These are phyloP conservation scores for Grammomys dolichurus DNA, from an alignment of 2,113 vertebrate species.

Conservation along the genomic window DNA sequence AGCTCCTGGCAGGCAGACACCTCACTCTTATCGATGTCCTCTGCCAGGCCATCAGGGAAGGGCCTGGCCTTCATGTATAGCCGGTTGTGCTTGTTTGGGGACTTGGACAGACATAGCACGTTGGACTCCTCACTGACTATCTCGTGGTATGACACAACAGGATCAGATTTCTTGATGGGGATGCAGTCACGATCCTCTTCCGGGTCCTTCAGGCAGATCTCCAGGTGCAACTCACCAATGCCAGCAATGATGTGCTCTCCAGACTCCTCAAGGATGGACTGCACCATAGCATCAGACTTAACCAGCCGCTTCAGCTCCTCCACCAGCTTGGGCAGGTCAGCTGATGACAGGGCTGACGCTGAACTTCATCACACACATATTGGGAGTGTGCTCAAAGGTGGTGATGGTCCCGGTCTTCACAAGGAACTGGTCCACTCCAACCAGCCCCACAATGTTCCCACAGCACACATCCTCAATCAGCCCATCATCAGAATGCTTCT, in stretches of 20 bases:
- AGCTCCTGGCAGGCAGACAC: constrained; percentile 91
- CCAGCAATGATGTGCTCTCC: constrained; percentile 98
- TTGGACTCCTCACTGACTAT: constrained; percentile 92
- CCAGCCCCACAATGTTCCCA: constrained; percentile 97
- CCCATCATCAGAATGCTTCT: constrained; percentile 98
- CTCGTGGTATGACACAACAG: constrained; percentile 97
- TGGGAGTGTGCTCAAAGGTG: constrained; percentile 95
- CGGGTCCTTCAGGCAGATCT: constrained; percentile 97
- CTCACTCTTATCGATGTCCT: constrained; percentile 96
- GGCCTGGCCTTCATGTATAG: constrained; percentile 96
- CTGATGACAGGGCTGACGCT: constrained; percentile 95
- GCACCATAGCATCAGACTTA: constrained; percentile 99
- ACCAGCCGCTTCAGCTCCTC: constrained; percentile 96
- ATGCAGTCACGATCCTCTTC: constrained; percentile 95
- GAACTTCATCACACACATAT: constrained; percentile 99
- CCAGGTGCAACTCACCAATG: constrained; percentile 95
- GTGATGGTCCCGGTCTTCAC: constrained; percentile 98
- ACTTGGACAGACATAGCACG: constrained; percentile 95
- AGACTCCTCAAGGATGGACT: constrained; percentile 98
- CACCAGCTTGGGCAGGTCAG: constrained; percentile 96
- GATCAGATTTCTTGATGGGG: constrained; percentile 96
- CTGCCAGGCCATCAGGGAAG: constrained; percentile 92
- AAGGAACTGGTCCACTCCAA: constrained; percentile 96
- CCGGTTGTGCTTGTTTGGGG: constrained; percentile 98
- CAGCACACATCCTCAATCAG: constrained; percentile 96